Evolutionary conservation across 2,888 invertebrate species (phyloP).

Genomic region (Lagria hirta): DNA sequence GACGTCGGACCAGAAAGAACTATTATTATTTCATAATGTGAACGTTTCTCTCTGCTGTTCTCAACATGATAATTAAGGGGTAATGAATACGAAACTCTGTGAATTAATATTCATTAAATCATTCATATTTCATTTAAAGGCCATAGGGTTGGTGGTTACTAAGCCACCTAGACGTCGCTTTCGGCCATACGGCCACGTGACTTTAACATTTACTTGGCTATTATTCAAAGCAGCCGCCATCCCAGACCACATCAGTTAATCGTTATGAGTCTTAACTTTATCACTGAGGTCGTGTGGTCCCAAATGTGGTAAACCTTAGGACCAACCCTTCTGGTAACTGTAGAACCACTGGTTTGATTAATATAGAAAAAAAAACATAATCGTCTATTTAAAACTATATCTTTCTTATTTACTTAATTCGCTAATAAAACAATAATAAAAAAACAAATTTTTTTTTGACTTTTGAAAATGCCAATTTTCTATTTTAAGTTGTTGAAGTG

Average conservation of each 20-base stretch:
- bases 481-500: too few species aligned
- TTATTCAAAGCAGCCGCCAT: constrained; percentile 46
- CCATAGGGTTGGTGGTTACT: constrained; percentile 24
- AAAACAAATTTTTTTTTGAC: too few species aligned
- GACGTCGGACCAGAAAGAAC: too few species aligned
- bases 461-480: too few species aligned
- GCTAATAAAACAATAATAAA: too few species aligned
- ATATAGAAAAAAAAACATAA: too few species aligned
- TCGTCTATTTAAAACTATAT: too few species aligned
- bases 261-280: constrained; percentile 48
- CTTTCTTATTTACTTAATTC: too few species aligned
- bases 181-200: constrained; percentile 39
- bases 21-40: too few species aligned
- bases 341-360: too few species aligned
- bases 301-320: constrained; percentile 29
- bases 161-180: constrained; percentile 30
- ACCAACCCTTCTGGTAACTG: too few species aligned
- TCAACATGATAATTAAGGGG: constrained; percentile 19
- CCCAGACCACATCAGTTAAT: constrained; percentile 44
- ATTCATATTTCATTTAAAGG: constrained; percentile 31
- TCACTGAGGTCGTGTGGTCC: constrained; percentile 44
- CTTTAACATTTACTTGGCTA: constrained; percentile 43
- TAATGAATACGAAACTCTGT: constrained; percentile 28
- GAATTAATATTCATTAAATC: constrained; percentile 29
- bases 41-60: too few species aligned